Percentiles rank a stretch among this genome's conserved stretches.
These are phyloP conservation scores for Tinamus major DNA, from an alignment of 2,797 vertebrate genomes.

Conservation along the genomic window DNA sequence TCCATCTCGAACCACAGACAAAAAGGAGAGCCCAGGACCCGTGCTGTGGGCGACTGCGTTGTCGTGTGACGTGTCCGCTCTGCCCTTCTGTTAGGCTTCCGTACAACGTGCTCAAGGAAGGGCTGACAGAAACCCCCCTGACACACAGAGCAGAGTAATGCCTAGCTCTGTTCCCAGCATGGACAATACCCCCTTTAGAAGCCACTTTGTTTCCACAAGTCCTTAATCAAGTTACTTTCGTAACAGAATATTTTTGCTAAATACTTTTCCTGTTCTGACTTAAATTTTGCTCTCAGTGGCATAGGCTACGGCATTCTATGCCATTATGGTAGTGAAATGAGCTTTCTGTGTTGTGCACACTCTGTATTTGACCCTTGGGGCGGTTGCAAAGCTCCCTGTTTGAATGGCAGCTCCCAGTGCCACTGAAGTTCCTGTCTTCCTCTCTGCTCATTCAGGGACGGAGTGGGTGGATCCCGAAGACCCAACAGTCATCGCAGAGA, in stretches of 20 bases:
- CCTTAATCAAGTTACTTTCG: background rate
- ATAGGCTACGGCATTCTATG: background rate
- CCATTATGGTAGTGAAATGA: background rate
- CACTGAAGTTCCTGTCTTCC: background rate
- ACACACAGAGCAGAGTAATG: background rate
- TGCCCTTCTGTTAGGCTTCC: background rate
- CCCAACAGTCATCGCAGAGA: conserved; percentile 96
- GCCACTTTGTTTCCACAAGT: background rate
- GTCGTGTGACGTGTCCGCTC: background rate
- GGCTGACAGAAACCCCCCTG: background rate
- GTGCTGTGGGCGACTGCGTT: background rate
- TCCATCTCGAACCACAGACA: background rate
- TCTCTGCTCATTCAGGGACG: conserved; percentile 84
- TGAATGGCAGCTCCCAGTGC: conserved; percentile 20
- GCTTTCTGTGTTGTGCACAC: background rate
- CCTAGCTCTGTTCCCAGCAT: background rate
- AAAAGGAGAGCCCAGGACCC: background rate
- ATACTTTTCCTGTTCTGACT: background rate
- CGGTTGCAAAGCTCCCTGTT: background rate
- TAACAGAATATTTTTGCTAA: background rate
- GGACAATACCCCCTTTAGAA: background rate
- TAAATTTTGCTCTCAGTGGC: background rate
- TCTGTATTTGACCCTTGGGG: background rate
- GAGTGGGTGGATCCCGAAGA: conserved; percentile 98
- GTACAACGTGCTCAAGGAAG: background rate